These are phyloP conservation scores for Ectemnius cavifrons DNA, from an alignment of 2,888 invertebrate species.

Conservation along the genomic window DNA sequence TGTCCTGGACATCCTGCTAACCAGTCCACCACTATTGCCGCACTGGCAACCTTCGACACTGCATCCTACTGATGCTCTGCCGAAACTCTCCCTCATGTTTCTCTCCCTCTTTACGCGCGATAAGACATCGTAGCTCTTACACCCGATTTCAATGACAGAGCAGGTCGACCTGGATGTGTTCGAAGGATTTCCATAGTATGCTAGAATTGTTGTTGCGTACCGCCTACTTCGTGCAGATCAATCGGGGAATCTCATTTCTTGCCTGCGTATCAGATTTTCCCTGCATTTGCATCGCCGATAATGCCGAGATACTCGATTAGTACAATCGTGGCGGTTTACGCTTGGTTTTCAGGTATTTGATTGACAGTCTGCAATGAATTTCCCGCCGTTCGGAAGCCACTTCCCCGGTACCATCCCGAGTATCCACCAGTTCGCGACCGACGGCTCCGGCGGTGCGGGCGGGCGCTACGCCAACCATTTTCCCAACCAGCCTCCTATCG, in stretches of 20 bases:
- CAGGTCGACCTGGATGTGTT: too few relatives aligned
- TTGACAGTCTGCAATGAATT: constrained; percentile 84
- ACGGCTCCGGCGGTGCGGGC: constrained; percentile 77
- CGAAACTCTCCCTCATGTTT: not conserved
- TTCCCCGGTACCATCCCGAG: constrained; percentile 88
- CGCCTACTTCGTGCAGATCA: too few relatives aligned
- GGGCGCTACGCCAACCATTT: constrained; percentile 79
- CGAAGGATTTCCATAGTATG: too few relatives aligned
- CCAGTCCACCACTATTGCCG: constrained; percentile 6
- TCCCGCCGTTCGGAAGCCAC: constrained; percentile 90
- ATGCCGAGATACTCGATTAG: too few relatives aligned
- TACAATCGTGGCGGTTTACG: not conserved
- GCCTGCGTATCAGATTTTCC: too few relatives aligned
- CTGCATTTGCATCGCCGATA: not conserved
- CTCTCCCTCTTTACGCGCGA: too few relatives aligned
- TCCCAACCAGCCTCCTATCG: constrained; percentile 80
- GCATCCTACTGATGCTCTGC: not conserved
- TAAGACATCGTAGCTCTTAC: too few relatives aligned
- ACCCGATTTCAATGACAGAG: too few relatives aligned
- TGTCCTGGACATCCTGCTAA: not conserved
- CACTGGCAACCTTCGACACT: constrained; percentile 4
- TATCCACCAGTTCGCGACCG: constrained; percentile 91
- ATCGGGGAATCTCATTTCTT: too few relatives aligned
- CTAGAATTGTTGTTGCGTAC: too few relatives aligned
- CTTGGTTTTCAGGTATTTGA: constrained; percentile 69